Percentiles rank a stretch among this genome's conserved stretches.
These are phyloP conservation scores for Lepidothrix coronata DNA, from an alignment of 2,113 vertebrate genomes.

Conservation along the genomic window DNA sequence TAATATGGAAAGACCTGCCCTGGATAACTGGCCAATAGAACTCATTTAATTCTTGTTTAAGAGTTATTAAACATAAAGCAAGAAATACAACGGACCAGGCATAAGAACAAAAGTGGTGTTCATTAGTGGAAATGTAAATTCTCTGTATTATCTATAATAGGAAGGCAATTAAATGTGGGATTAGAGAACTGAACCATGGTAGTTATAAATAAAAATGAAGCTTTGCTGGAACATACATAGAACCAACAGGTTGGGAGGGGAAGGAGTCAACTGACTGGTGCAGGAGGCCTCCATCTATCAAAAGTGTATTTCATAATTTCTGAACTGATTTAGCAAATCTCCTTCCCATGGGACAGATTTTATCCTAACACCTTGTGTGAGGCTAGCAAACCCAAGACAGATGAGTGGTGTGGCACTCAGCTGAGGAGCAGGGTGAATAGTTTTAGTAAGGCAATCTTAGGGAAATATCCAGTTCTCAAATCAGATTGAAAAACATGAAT, in stretches of 20 bases:
- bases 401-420: not conserved
- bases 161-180: not conserved
- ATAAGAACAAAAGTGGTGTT: not conserved
- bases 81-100: not conserved
- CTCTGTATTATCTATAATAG: not conserved
- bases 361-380: not conserved
- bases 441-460: constrained; percentile 21
- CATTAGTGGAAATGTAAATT: not conserved
- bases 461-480: constrained; percentile 20
- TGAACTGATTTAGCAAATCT: constrained; percentile 16
- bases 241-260: not conserved
- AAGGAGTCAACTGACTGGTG: not conserved
- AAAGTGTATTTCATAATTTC: not conserved
- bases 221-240: not conserved
- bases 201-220: not conserved
- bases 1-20: not conserved
- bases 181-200: not conserved
- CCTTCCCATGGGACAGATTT: not conserved
- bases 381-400: not conserved
- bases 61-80: not conserved
- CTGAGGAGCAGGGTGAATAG: not conserved
- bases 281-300: not conserved
- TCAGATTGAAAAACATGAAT: constrained; percentile 22
- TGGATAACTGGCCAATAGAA: not conserved
- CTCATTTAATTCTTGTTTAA: not conserved